phyloP scores from a whole-genome alignment of 2,888 invertebrate genomes.

The Megaustenia siamemsis region DNA sequence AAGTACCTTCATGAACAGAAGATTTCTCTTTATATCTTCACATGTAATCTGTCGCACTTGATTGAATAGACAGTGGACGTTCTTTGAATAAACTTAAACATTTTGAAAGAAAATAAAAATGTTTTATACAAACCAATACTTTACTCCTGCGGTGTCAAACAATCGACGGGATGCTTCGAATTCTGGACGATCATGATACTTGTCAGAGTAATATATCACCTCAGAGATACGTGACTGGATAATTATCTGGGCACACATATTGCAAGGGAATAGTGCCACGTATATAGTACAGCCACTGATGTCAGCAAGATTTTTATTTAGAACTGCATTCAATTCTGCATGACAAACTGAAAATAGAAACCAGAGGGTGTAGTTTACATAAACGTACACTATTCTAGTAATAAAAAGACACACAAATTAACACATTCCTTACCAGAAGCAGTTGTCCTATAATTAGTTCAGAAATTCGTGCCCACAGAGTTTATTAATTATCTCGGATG shows the following conservation, averaged over 20 bases:
- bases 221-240: conserved; percentile 93
- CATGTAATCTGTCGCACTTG: too few relatives aligned
- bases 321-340: conserved; percentile 97
- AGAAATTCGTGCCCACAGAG: too few relatives aligned
- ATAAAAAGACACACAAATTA: too few relatives aligned
- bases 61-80: too few relatives aligned
- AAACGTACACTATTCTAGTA: too few relatives aligned
- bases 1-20: too few relatives aligned
- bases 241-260: conserved; percentile 97
- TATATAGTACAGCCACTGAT: conserved; percentile 91
- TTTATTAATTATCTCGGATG: too few relatives aligned
- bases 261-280: conserved; percentile 95
- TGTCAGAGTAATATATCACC: conserved; percentile 88
- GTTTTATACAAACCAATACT: conserved; percentile 80
- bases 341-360: conserved; percentile 89
- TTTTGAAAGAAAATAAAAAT: too few relatives aligned
- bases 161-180: conserved; percentile 90
- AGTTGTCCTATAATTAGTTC: too few relatives aligned
- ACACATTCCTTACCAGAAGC: too few relatives aligned
- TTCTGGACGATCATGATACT: conserved; percentile 85
- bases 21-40: too few relatives aligned
- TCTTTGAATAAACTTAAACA: too few relatives aligned
- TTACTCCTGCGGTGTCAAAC: conserved; percentile 89
- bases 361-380: not conserved
- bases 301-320: conserved; percentile 91